Conservation (phyloP, 2,113 vertebrate species). For the Phalacrocorax brasilianus region DNA sequence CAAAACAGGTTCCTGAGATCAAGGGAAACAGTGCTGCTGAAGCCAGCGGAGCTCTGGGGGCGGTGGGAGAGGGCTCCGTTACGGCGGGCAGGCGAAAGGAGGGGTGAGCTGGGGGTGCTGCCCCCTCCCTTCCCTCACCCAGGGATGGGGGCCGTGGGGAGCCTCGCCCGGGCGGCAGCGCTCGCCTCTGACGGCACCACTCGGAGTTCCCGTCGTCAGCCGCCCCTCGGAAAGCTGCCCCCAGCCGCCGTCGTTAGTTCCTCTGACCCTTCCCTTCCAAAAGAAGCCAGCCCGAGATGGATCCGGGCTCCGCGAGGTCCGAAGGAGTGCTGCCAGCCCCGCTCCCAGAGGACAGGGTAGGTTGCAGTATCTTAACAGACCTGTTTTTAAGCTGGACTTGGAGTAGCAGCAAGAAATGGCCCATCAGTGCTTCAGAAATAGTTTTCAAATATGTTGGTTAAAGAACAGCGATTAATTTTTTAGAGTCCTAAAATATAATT, state of each 20-base stretch:
- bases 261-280: background rate
- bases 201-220: accelerated
- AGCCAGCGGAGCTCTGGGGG: background rate
- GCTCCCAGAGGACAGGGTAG: accelerated
- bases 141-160: background rate
- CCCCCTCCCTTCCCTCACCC: background rate
- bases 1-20: too few species aligned
- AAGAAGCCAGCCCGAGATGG: too few species aligned
- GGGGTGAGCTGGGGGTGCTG: background rate
- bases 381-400: background rate
- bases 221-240: background rate
- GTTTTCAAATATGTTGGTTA: background rate
- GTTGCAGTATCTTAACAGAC: accelerated
- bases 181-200: background rate
- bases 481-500: background rate
- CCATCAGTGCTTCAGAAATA: background rate
- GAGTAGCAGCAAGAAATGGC: background rate
- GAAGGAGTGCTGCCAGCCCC: accelerated
- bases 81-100: background rate
- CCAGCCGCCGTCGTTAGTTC: accelerated
- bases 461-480: background rate
- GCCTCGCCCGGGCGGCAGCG: background rate
- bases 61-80: accelerated
- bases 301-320: accelerated
- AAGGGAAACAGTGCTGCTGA: background rate